A percentile compares a stretch with the other conserved stretches of the same genome.
These are phyloP conservation scores for Limnephilus rhombicus DNA, from an alignment of 2,888 invertebrate species.

Conservation along the genomic window DNA sequence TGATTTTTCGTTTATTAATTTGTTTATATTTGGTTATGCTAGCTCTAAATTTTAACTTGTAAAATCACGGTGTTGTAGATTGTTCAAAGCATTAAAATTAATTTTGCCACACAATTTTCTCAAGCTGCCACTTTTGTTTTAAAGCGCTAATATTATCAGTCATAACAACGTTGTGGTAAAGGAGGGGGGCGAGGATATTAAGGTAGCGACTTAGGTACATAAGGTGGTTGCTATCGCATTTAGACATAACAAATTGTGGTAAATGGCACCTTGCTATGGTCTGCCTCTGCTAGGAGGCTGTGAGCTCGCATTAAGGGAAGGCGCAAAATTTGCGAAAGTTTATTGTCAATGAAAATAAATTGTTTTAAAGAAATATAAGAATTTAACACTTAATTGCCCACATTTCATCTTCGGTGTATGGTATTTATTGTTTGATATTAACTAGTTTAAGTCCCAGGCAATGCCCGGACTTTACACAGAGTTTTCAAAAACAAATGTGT, in stretches of 20 bases:
- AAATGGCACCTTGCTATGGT: neutral
- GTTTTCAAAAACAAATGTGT: too few species aligned
- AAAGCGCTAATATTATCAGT: slow-evolving; percentile 20
- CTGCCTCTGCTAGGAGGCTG: neutral
- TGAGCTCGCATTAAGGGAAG: neutral
- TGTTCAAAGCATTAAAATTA: neutral
- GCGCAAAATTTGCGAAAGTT: neutral
- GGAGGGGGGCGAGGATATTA: neutral
- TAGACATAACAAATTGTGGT: slow-evolving; percentile 8
- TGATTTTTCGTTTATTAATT: too few species aligned
- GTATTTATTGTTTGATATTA: too few species aligned
- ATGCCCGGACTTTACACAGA: too few species aligned
- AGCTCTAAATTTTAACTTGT: neutral
- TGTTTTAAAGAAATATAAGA: neutral
- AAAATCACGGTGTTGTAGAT: neutral
- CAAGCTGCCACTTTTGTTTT: slow-evolving; percentile 22
- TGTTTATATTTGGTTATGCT: neutral
- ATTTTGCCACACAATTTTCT: slow-evolving; percentile 1
- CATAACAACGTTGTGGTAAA: neutral
- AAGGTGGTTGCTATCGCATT: slow-evolving; percentile 12
- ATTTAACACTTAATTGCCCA: neutral
- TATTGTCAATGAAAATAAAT: neutral
- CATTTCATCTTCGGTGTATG: too few species aligned
- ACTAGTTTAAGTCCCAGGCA: too few species aligned
- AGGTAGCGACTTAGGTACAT: neutral